Evolutionary conservation across 2,888 invertebrate genomes (phyloP), one percentile per base, ranked within the genome.

Genomic region (Girardia tigrina): DNA sequence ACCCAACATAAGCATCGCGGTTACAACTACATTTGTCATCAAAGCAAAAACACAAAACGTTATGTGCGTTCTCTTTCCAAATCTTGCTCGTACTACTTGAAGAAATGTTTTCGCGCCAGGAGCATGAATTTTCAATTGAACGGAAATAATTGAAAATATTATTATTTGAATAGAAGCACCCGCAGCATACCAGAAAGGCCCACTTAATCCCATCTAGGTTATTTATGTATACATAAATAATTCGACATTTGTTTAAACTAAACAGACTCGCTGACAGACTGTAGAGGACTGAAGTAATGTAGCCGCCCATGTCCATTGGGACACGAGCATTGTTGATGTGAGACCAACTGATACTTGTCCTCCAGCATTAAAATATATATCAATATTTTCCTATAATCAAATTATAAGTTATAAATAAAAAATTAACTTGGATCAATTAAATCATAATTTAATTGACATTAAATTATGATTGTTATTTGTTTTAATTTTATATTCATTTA

Each of bases 261-360:
- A 2, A 36, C 56, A 26, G 77, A 83, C 83, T 81, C 81, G 81
- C 74, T 80, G 81, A 6, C 83, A 82, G 0, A 85, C 84, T 0
- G 82, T 81, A 0, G 83, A 81, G 0, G 84, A 84, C 78, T 83
- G 82, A 0, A 84, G 79, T 0, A 84, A 79, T 0, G 84, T 82
- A 8, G 84, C 84, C 1, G 84, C 83, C 84, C 84, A 84, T 26
- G 83, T 84, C 84, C 84, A 84, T 76, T 84, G 83, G 0, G 84
- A 83, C 0, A 84, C 82, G n/a, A 84, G 81, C 2, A 83, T 83
- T 1, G 83, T 82, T 1, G 83, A 83, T 0, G 83, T 83, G 73
- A 85, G 77, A 1, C 84, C 84, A 1, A 81, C 79, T 69, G 82
- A 82, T 26, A 84, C 83, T 28, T 81, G 82, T 1, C 84, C 84